Evolutionary conservation across 2,797 vertebrate genomes (phyloP).

Genomic region (Tadarida brasiliensis): DNA sequence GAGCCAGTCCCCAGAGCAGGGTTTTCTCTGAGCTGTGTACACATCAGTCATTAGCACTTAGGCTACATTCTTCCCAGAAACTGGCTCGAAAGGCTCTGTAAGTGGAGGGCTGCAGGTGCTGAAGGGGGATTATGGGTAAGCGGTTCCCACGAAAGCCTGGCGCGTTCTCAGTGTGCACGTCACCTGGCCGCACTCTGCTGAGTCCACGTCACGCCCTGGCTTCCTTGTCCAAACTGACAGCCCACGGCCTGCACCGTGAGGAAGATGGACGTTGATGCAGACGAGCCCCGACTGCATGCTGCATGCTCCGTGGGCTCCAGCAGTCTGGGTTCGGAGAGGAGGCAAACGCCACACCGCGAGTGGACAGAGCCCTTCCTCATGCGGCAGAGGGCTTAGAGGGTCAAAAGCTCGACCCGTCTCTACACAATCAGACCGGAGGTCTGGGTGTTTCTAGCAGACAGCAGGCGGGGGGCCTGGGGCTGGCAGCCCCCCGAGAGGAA

Average conservation of each 20-base stretch:
- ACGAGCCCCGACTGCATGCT: slow-evolving; percentile 49
- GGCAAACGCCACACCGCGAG: slow-evolving; percentile 49
- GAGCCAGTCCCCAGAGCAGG: slow-evolving; percentile 60
- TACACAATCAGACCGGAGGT: neutral
- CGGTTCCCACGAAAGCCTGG: slow-evolving; percentile 65
- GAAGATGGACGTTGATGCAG: slow-evolving; percentile 58
- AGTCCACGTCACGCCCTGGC: neutral
- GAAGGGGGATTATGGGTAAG: slow-evolving; percentile 72
- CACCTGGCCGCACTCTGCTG: slow-evolving; percentile 50
- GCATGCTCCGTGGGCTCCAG: slow-evolving; percentile 63
- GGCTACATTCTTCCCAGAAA: slow-evolving; percentile 76
- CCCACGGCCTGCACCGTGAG: slow-evolving; percentile 64
- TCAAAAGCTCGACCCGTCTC: accelerated
- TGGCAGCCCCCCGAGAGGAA: neutral
- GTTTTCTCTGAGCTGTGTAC: slow-evolving; percentile 78
- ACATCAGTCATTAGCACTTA: slow-evolving; percentile 82
- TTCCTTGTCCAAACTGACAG: neutral
- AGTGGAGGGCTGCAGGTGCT: slow-evolving; percentile 68
- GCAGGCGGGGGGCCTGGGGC: accelerated
- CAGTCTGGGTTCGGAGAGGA: slow-evolving; percentile 61
- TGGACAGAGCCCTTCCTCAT: slow-evolving; percentile 63
- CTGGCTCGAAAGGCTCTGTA: slow-evolving; percentile 69
- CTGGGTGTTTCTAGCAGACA: neutral
- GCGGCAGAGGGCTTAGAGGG: neutral
- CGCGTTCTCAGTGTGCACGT: slow-evolving; percentile 66